Evolutionary conservation across 2,113 vertebrate genomes (phyloP).

Genomic region (Chaetodon auriga): DNA sequence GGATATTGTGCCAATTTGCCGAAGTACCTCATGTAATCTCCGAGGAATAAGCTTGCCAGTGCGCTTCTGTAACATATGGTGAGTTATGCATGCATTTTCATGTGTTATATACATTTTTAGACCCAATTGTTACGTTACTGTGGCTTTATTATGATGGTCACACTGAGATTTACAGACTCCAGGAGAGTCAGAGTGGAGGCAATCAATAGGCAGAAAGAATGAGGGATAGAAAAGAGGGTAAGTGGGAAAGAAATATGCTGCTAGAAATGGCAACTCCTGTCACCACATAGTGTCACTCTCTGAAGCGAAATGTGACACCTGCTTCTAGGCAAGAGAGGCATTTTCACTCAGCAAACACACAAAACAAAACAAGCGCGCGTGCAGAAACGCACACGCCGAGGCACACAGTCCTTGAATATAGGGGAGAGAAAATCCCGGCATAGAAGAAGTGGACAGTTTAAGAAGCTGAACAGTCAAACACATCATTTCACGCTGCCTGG

Average conservation of each 20-base stretch:
- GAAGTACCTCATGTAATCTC: conserved; percentile 4
- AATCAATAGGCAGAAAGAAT: conserved; percentile 13
- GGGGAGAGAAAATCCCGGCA: conserved; percentile 26
- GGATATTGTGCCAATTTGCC: not conserved
- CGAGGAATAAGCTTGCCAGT: not conserved
- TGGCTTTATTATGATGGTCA: not conserved
- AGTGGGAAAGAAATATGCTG: conserved; percentile 15
- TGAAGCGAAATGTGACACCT: conserved; percentile 53
- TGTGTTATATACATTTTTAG: conserved; percentile 23
- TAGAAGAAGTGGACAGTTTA: conserved; percentile 40
- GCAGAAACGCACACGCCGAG: not conserved
- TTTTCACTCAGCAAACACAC: conserved; percentile 14
- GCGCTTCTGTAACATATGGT: conserved; percentile 13
- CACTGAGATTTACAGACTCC: not conserved
- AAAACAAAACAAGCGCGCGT: conserved; percentile 25
- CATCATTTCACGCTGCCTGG: conserved; percentile 50
- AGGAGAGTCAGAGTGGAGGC: not conserved
- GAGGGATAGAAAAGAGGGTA: not conserved
- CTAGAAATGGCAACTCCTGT: conserved; percentile 42
- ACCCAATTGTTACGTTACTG: not conserved
- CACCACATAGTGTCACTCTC: conserved; percentile 51
- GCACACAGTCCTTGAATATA: conserved; percentile 12
- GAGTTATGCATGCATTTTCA: not conserved
- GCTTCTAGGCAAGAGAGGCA: conserved; percentile 13
- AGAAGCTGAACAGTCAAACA: conserved; percentile 49